Conservation (phyloP, 2,113 vertebrate species). For the Trachemys scripta region DNA sequence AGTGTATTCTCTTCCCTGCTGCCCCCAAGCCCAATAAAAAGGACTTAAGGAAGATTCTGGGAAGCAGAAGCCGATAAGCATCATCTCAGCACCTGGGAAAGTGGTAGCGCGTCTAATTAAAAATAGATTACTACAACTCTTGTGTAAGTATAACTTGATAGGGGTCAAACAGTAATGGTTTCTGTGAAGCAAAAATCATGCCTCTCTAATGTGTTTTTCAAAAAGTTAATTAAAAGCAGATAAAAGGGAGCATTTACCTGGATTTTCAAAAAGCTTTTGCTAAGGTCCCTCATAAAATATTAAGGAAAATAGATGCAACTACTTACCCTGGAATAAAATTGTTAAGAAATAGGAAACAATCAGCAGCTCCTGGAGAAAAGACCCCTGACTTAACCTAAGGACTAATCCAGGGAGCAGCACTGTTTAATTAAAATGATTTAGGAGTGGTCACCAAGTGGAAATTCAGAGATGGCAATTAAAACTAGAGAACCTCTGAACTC, state of each 20-base stretch:
- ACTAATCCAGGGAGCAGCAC: neutral
- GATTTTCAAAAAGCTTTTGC: neutral
- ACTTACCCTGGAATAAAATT: neutral
- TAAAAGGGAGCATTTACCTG: neutral
- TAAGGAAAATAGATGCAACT: neutral
- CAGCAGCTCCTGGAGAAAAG: neutral
- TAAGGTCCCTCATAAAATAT: neutral
- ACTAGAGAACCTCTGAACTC: too few relatives aligned
- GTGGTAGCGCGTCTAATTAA: neutral
- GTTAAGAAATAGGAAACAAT: neutral
- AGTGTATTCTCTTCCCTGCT: too few relatives aligned
- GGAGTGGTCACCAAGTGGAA: too few relatives aligned
- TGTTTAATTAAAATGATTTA: neutral
- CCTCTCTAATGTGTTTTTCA: neutral
- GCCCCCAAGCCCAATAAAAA: neutral
- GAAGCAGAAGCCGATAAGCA: neutral
- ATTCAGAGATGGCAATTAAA: too few relatives aligned
- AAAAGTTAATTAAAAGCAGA: neutral
- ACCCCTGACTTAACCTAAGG: too few relatives aligned
- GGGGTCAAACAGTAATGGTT: neutral
- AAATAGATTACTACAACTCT: neutral
- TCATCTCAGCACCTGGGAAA: neutral
- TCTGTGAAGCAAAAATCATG: neutral
- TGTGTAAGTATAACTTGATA: neutral
- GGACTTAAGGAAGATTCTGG: neutral